Base-by-base conservation (phyloP, 2,888 invertebrate genomes). In the Caradrina kadenii region DNA sequence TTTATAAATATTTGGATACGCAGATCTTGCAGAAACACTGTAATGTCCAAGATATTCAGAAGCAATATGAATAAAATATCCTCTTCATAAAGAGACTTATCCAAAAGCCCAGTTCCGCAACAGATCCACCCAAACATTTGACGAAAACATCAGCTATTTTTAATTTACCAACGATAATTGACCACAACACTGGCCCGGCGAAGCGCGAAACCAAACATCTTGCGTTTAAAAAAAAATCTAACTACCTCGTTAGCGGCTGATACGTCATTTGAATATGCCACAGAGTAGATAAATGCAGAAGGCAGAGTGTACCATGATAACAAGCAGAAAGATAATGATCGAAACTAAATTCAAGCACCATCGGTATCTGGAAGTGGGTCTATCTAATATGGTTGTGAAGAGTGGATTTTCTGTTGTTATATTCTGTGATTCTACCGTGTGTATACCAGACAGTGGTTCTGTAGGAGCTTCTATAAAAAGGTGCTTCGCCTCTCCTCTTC, bases 401-500 rank as follows among this genome's bases (percentile, higher is more conserved):
- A 78, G 42, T 78, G 74, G 70, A 39, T 61, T 52, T 78, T 70
- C 78, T 78, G 78, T 64, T 39, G 19, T 48, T 13, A 17, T 74
- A 66, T 61, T 78, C 59, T 74, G 56, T 78, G 61, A 17, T 83
- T 83, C 76, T 79, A 79, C 83, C 86, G 87, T 87, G 82, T 86
- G 87, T 88, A 87, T 88, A 88, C 86, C 86, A 92, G 93, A 92
- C 91, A 91, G 89, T 88, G 89, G 84, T 90, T 88, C 86, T 89
- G 90, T 85, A 90, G 88, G 88, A 89, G 92, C 86, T 91, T 94
- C 95, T 95, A 95, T 94, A 95, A 95, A 95, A 95, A 95, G 95
- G 94, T 90, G 90, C 92, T 93, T 92, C 93, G 92, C 91, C 88
- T 88, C 69, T 53, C 69, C 56, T 85, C 83, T 73, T 45, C 81